Base-by-base conservation (phyloP, 2,888 invertebrate species). In the Noctua janthe region DNA sequence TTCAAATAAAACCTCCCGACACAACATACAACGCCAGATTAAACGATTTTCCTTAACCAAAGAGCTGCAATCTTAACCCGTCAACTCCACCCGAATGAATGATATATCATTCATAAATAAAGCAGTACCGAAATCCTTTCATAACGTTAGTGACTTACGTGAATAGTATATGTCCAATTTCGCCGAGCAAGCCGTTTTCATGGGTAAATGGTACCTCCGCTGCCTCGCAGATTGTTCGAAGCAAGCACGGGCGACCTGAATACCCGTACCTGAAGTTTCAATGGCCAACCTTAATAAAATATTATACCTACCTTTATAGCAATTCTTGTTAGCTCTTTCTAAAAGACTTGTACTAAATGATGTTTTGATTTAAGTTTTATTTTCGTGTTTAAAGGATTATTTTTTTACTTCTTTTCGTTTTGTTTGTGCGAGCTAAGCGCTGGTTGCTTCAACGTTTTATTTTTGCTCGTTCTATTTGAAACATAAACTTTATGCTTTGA, bases 221-320 rank as follows among this genome's bases (percentile, higher is more conserved):
- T 51, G 98, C 97, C 93, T 98, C 98, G 92, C 98, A 98, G 92
- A 98, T 98, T 87, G 98, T 97, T 89, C 98, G 97, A 85, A 98
- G 95, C 88, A 98, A 93, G 94, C 98, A 98, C 62, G 97, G 97
- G 86, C 98, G 97, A 11, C 98, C 98, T 77, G 97, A 96, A 88
- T 98, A 97, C 23, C 98, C 97, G 89, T 97, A 97, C 91, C 98
- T 98, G 93, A 83, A 94, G 88, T 92, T 92, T 90, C 88, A 91
- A 92, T 91, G 86, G 87, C 88, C 75, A 80, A 84, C 84, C 87
- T 90, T 89, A 89, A 89, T 92, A 90, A 90, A 91, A 91, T 91
- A 92, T 92, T 91, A 89, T 90, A 88, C 89, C 87, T 89, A 81
- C 76, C 75, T 86, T 66, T 39, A 66, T 20, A 89, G 79, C 88